A percentile compares a stretch with the other conserved stretches of the same genome.
phyloP scores from a whole-genome alignment of 1,140 invertebrate genomes.

The Zaprionus davidi region DNA sequence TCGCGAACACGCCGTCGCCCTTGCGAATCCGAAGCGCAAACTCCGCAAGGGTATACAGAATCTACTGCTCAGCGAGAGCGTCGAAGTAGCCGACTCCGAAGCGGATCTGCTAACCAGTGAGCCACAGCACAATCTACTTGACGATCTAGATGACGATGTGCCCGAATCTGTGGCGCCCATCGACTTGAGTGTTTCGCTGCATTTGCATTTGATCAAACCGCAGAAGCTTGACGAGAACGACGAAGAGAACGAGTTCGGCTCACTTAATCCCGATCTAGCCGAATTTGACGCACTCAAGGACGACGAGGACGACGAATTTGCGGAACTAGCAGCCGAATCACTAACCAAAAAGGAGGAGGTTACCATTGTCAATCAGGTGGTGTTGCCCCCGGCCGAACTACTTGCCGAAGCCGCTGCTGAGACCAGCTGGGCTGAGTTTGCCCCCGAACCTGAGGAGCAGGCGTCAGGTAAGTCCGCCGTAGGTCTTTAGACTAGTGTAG shows the following conservation, averaged over 20 bases:
- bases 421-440: constrained; percentile 87
- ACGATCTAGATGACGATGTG: constrained; percentile 89
- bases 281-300: constrained; percentile 85
- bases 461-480: constrained; percentile 36
- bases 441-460: constrained; percentile 73
- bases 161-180: constrained; percentile 85
- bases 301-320: constrained; percentile 90
- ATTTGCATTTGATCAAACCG: constrained; percentile 85
- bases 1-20: constrained; percentile 85
- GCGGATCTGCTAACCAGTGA: constrained; percentile 67
- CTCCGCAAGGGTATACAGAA: constrained; percentile 88
- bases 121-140: constrained; percentile 88
- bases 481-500: background rate
- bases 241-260: constrained; percentile 23
- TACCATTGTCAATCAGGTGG: constrained; percentile 70
- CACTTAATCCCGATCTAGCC: constrained; percentile 60
- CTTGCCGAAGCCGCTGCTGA: constrained; percentile 84
- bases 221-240: constrained; percentile 77
- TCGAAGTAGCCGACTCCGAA: constrained; percentile 84
- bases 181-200: constrained; percentile 87
- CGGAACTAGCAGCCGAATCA: constrained; percentile 89
- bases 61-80: constrained; percentile 89
- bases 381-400: constrained; percentile 53
- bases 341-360: constrained; percentile 86
- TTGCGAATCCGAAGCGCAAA: constrained; percentile 86